Evolutionary conservation across 2,113 vertebrate species (phyloP), one percentile per base, ranked within the genome.

Genomic region (Semnornis frantzii): DNA sequence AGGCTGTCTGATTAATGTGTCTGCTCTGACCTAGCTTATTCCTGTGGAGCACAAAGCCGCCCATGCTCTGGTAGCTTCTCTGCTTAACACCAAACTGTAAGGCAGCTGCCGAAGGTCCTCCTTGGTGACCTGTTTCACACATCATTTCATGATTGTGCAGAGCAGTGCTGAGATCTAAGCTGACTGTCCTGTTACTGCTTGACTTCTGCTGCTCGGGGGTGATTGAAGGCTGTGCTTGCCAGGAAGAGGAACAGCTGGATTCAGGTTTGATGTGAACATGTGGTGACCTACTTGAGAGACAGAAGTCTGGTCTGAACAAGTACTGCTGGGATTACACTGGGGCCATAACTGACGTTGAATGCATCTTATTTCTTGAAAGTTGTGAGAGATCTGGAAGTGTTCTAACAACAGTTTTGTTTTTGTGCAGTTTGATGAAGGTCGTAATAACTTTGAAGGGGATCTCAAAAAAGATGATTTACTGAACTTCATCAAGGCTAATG

Each of bases 381-480:
- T 5, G 3, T 44, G 4, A 9, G 27, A 55, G 24, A 9, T 15
- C 4, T 20, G 28, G 65, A 33, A 23, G n/a, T 15, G n/a, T 50
- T 73, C 55, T 95, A 33, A 95, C 42, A 52, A 17, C 8, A 27
- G 6, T 37, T 81, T 3, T 83, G 19, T 95, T 39, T 27, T 34
- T 92, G 89, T 92, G 21, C 96, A 99, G 99, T 99, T 99, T 19
- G 99, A 99, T 20, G 99, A 99, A 96, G 99, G 99, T 10, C 98
- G 98, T 19, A 99, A 99, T 86, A 98, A 97, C 83, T 99, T 98
- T 13, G 98, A 99, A 59, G 99, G 98, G 17, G 99, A 99, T 57
- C 18, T 98, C 87, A 99, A 96, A 68, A 99, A 99, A 93, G 98
- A 99, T 19, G 98, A 97, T 8, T 95, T 99, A 34, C 80, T 99